These are phyloP conservation scores for Montipora cactus DNA, from an alignment of 64 coral and sea anemone genomes.

Conservation along the genomic window DNA sequence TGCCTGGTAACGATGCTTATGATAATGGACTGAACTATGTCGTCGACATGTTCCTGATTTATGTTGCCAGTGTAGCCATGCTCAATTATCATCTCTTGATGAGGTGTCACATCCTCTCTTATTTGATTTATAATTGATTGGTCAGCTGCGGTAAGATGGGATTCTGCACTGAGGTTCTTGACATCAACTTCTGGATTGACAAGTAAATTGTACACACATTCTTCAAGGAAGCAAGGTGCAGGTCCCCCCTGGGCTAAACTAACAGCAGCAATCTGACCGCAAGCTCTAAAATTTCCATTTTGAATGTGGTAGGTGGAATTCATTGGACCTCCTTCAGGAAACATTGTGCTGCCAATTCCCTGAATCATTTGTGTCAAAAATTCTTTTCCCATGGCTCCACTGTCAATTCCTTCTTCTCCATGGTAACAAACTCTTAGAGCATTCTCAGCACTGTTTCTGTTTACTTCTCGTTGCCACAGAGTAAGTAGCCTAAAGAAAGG, in stretches of 20 bases:
- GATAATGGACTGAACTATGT: slow-evolving; percentile 35
- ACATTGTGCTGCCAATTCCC: slow-evolving; percentile 20
- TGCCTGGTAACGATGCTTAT: slow-evolving; percentile 52
- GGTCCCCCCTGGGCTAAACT: slow-evolving; percentile 41
- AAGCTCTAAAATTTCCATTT: slow-evolving; percentile 45
- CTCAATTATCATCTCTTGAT: slow-evolving; percentile 7
- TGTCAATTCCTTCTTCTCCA: slow-evolving; percentile 44
- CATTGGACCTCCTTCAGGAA: slow-evolving; percentile 11
- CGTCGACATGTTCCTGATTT: slow-evolving; percentile 31
- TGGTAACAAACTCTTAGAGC: slow-evolving; percentile 21
- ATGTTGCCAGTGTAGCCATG: slow-evolving; percentile 66
- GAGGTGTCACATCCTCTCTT: neutral
- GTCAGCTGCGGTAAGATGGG: slow-evolving; percentile 23
- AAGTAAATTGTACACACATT: slow-evolving; percentile 12
- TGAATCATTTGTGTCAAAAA: neutral
- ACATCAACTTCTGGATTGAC: slow-evolving; percentile 20
- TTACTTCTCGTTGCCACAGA: slow-evolving; percentile 18
- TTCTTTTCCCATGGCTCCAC: slow-evolving; percentile 32
- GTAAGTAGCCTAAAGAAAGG: neutral
- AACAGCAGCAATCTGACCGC: slow-evolving; percentile 58
- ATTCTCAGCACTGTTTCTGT: neutral
- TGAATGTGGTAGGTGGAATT: slow-evolving; percentile 45
- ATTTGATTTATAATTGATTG: no score
- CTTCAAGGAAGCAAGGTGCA: slow-evolving; percentile 13
- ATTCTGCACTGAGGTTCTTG: neutral